phyloP scores from a whole-genome alignment of 2,797 vertebrate genomes.

The Numenius phaeopus region DNA sequence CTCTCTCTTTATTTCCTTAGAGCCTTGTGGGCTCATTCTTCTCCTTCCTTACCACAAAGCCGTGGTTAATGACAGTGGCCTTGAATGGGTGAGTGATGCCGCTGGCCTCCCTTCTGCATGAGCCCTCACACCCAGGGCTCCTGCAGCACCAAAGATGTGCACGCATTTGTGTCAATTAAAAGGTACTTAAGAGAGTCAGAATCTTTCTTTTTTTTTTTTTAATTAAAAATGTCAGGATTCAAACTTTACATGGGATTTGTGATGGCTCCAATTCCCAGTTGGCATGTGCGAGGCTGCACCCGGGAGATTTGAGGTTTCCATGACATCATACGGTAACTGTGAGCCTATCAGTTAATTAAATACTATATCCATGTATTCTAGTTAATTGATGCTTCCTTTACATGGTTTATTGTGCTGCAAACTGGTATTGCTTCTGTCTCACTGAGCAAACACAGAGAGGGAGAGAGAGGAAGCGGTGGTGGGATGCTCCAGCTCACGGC shows the following conservation, averaged over 20 bases:
- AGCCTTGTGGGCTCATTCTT: constrained; percentile 4
- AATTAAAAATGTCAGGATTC: constrained; percentile 53
- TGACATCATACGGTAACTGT: constrained; percentile 75
- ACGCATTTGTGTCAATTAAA: neutral
- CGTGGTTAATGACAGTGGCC: neutral
- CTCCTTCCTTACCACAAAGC: neutral
- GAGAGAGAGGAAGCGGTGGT: constrained; percentile 82
- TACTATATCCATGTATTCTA: constrained; percentile 81
- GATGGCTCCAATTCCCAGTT: constrained; percentile 21
- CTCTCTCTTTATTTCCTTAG: neutral
- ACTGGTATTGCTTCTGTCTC: constrained; percentile 92
- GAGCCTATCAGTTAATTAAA: constrained; percentile 80
- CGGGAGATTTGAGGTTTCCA: constrained; percentile 69
- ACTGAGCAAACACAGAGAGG: constrained; percentile 92
- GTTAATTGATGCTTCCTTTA: constrained; percentile 93
- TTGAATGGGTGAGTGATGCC: neutral
- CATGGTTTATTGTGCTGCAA: constrained; percentile 94
- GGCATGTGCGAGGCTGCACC: constrained; percentile 35
- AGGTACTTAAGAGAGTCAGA: constrained; percentile 4
- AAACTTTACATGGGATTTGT: constrained; percentile 63
- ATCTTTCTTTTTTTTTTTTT: constrained; percentile 38
- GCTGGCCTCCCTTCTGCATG: neutral
- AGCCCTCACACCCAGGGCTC: neutral
- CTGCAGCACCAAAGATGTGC: neutral
- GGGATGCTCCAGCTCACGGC: constrained; percentile 83